Base-by-base conservation (phyloP, 1,140 invertebrate species). In the Drosophila persimilis region DNA sequence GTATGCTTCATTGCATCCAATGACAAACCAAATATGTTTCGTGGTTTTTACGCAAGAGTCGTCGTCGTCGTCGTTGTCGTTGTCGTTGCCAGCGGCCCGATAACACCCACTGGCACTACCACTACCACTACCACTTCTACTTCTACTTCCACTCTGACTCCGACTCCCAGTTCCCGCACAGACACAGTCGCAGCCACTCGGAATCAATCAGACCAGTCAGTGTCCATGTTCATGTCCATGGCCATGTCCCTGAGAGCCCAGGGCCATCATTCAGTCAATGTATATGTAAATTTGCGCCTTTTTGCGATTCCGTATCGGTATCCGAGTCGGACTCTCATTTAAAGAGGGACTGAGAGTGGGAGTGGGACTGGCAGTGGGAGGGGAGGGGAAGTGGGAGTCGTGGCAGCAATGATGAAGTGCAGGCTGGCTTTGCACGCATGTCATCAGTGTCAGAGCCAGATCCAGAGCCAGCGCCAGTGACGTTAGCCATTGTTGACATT, bases 11-110 rank as follows among this genome's bases (percentile, higher is more conserved):
- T 57, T 88, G 79, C 83, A 61, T 66, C 81, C 81, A 90, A 90
- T 90, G 86, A 90, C 86, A 90, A 90, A 81, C 69, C 86, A 90
- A 90, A 90, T 86, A 90, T 90, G 86, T 86, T 90, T 85, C 67
- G 86, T 90, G 86, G 86, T 80, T 90, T 90, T 90, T 86, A 76
- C 78, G 70, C 73, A 76, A 85, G 67, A 80, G 58, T 77, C 76
- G 63, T 67, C 53, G 45, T 24, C 24, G 24, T 17, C 17, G 17
- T 17, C 76, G 20, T 20, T 46, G 57, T 54, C 57, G 63, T 13
- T 39, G 35, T 11, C 35, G 11, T 13, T 39, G 60, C 71, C 59
- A 50, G 45, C 47, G 22, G 26, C 29, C 46, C 53, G 31, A 53
- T 39, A 48, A 15, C n/a, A 53, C 9, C 29, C 56, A 52, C 35